A percentile compares a stretch with the other conserved stretches of the same genome.
Conservation (phyloP, 1,140 invertebrate genomes). For the Bicyclus anynana region DNA sequence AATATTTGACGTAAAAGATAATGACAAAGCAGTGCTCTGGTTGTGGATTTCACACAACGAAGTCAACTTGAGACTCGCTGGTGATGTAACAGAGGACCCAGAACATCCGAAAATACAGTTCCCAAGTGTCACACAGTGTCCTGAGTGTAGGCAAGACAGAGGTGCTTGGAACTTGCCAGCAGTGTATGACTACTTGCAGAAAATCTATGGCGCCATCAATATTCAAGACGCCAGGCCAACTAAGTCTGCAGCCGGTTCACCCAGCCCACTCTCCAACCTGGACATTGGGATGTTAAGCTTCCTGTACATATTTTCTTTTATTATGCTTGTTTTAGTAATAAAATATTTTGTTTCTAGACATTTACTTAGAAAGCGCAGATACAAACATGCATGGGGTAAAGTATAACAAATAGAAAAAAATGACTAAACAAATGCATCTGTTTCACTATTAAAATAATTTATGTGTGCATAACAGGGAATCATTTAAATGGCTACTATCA, state of each 20-base stretch:
- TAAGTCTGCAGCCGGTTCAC: slow-evolving; percentile 28
- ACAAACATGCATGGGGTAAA: slow-evolving; percentile 81
- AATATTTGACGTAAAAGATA: slow-evolving; percentile 82
- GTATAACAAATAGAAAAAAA: slow-evolving; percentile 61
- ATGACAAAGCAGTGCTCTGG: slow-evolving; percentile 91
- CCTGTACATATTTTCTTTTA: slow-evolving; percentile 74
- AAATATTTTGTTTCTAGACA: slow-evolving; percentile 85
- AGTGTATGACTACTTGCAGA: slow-evolving; percentile 86
- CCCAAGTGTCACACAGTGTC: slow-evolving; percentile 84
- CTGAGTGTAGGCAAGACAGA: slow-evolving; percentile 80
- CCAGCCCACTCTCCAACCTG: slow-evolving; percentile 60
- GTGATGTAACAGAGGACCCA: slow-evolving; percentile 94
- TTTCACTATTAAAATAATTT: not conserved
- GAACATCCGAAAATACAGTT: slow-evolving; percentile 94
- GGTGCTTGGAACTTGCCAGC: slow-evolving; percentile 83
- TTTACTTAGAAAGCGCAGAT: slow-evolving; percentile 83
- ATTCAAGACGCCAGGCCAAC: slow-evolving; percentile 66
- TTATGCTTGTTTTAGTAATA: slow-evolving; percentile 82
- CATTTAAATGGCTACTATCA: not conserved
- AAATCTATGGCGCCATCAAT: slow-evolving; percentile 82
- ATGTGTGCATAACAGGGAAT: slow-evolving; percentile 6
- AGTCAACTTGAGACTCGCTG: slow-evolving; percentile 92
- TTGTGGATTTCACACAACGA: slow-evolving; percentile 97
- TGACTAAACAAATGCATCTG: not conserved
- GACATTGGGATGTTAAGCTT: slow-evolving; percentile 71